Evolutionary conservation across 53 echinoderm and acorn worm species (phyloP), one percentile per base, ranked within the genome.

Genomic region (Holothuria leucospilota): DNA sequence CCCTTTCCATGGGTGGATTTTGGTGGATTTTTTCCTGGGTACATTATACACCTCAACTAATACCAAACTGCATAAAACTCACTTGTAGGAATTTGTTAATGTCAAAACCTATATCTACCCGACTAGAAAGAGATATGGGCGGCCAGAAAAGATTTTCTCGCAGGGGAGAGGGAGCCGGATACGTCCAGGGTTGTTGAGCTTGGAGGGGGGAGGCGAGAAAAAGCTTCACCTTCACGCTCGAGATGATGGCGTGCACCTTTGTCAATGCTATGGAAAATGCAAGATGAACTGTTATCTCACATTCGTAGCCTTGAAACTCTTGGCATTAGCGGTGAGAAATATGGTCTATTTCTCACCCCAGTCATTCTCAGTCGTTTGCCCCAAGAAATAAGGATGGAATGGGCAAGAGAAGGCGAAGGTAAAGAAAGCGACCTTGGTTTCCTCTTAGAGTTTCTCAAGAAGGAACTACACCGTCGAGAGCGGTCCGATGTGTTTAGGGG

Each of bases 331-430:
- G 72, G 72, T 9, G 72, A 29, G 40, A 71, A 71, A 71, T 39
- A 71, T 40, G 34, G 72, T 38, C 34, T 39, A 11, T 71, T 71
- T 40, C 40, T 71, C 15, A 40, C 34, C 13, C 12, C 72, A 23
- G 38, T 72, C 41, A 20, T 30, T 40, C 34, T 66, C 9, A 66
- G 66, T 23, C 26, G 66, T 28, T 29, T 66, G 66, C 21, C 66
- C 26, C 66, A 26, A 18, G 66, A 26, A 28, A 26, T 40, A 20
- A 30, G 72, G 34, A 71, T 71, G 72, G 72, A 71, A 39, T 71
- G 72, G n/a, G 72, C 72, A 30, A 30, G 72, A 10, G 40, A 29
- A 71, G 40, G 72, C 29, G 38, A 72, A 41, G 72, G 72, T 14
- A 30, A 72, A 29, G 66, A 66, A 13, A 66, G 66, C 13, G 2